Percentiles rank a stretch among this genome's conserved stretches.
These are phyloP conservation scores for Atrichornis clamosus DNA, from an alignment of 2,113 vertebrate species.

Conservation along the genomic window DNA sequence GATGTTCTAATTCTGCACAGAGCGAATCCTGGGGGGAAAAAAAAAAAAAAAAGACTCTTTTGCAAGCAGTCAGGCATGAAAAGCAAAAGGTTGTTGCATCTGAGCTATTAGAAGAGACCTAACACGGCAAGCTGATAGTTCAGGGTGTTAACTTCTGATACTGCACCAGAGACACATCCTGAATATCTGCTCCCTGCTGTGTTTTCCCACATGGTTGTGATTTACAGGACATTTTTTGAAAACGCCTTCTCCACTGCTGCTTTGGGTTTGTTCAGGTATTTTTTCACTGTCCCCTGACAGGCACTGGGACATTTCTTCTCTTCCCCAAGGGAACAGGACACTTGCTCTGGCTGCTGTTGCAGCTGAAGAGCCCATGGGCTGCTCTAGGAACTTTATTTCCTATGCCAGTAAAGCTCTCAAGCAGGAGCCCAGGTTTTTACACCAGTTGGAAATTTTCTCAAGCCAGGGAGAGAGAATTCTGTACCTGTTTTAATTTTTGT, in stretches of 20 bases:
- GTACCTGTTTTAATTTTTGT: neutral
- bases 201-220: neutral
- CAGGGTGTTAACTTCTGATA: neutral
- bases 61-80: constrained; percentile 1
- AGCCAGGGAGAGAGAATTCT: neutral
- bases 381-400: neutral
- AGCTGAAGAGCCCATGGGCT: neutral
- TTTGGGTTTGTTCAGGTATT: neutral
- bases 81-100: neutral
- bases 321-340: neutral
- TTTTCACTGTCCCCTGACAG: neutral
- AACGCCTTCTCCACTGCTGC: neutral
- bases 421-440: neutral
- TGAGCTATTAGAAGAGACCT: neutral
- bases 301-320: neutral
- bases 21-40: neutral
- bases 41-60: neutral
- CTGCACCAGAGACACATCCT: neutral
- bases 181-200: neutral
- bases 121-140: neutral
- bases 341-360: neutral
- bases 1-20: constrained; percentile 28
- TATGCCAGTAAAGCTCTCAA: neutral
- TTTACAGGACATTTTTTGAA: neutral
- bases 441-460: neutral